Base-by-base conservation (phyloP, 2,797 vertebrate genomes). In the Enteromius argenteus region DNA sequence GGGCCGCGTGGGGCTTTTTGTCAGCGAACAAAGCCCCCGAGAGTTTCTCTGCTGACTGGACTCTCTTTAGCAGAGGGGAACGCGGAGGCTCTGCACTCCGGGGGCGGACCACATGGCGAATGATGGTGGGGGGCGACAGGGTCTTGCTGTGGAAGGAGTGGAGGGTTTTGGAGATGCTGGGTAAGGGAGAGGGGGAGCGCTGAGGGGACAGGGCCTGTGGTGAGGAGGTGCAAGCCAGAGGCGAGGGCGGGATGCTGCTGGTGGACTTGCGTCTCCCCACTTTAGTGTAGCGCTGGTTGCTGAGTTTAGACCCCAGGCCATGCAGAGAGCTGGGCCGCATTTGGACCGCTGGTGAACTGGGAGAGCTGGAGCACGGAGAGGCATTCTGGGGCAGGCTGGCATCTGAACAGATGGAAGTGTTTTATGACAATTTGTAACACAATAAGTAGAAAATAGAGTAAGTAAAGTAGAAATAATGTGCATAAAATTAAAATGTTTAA, bases 221-320 rank as follows among this genome's bases (percentile, higher is more conserved):
- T 6, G 95, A 94, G 0, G 97, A 96, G 0, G 96, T 97, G 88
- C 97, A 97, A 87, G 96, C 98, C 87, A 99, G 93, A 2, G 98
- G 98, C 0, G 98, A 99, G 0, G 98, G 98, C 0, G 98, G 98
- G 87, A 99, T 99, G 92, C 96, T 99, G 94, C 98, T 99, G 88
- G 98, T 99, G 4, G 98, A 99, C 91, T 99, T 99, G 72, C 98
- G 96, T 6, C 98, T 96, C 27, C 97, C 96, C 21, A 95, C 94
- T 91, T 98, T 99, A 81, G 91, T 93, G 91, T 95, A 96, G 81
- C 97, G 97, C 0, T 96, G 97, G 0, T 96, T 94, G 62, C 91
- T 95, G 6, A 98, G 94, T 89, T 99, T 99, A 84, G 97, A 95
- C 0, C 96, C 96, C 84, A 99, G 93, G 84, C 98, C 97, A 0